These are phyloP conservation scores for Mesaphorura yosii DNA, from an alignment of 1,140 invertebrate species.

Conservation along the genomic window DNA sequence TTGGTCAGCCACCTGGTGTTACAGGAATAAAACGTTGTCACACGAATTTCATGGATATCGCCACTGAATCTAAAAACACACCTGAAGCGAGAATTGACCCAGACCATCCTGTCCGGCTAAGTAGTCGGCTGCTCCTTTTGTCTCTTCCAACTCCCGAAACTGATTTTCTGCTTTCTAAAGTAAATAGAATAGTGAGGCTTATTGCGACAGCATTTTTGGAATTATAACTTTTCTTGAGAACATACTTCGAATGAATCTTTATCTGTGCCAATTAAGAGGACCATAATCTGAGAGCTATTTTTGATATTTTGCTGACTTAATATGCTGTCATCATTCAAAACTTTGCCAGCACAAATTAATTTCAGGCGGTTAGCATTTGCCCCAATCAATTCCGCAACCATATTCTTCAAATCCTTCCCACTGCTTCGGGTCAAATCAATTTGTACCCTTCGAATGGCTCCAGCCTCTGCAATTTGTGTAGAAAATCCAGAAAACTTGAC, in stretches of 20 bases:
- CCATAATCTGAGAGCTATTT: conserved; percentile 56
- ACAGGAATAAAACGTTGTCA: no score
- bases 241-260: no score
- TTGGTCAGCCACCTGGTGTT: conserved; percentile 59
- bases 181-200: no score
- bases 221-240: neutral
- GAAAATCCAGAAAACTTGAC: conserved; percentile 42
- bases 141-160: conserved; percentile 33
- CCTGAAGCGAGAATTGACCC: conserved; percentile 20
- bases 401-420: conserved; percentile 45
- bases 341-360: conserved; percentile 51
- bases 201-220: neutral
- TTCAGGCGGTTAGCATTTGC: conserved; percentile 47
- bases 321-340: conserved; percentile 44
- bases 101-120: conserved; percentile 34
- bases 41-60: no score
- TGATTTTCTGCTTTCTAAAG: conserved; percentile 31
- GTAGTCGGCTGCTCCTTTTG: conserved; percentile 38
- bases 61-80: no score
- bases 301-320: conserved; percentile 48
- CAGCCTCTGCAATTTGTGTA: conserved; percentile 3
- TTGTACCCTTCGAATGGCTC: conserved; percentile 38
- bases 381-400: conserved; percentile 41
- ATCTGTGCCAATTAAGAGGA: conserved; percentile 42
- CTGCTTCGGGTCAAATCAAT: conserved; percentile 38